These are phyloP conservation scores for Perizoma affinitatum DNA, from an alignment of 2,888 invertebrate species.

Conservation along the genomic window DNA sequence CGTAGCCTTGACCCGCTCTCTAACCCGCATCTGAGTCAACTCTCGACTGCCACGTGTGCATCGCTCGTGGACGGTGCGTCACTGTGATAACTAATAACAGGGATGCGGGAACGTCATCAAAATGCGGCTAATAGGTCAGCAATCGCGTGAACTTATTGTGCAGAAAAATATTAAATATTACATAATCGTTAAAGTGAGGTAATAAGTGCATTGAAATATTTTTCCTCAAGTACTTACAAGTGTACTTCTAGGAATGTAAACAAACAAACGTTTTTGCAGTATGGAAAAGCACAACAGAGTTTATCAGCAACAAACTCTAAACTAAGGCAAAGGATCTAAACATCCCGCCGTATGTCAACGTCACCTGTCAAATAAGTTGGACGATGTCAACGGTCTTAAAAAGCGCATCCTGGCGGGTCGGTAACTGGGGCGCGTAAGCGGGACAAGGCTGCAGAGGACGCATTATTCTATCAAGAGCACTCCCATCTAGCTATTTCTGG, in stretches of 20 bases:
- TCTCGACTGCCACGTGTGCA: slow-evolving; percentile 18
- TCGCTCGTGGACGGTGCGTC: slow-evolving; percentile 25
- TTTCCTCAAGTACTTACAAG: neutral
- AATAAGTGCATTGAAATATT: neutral
- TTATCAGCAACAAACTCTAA: neutral
- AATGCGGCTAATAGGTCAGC: slow-evolving; percentile 17
- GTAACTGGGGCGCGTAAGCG: slow-evolving; percentile 70
- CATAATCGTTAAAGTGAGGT: neutral
- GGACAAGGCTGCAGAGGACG: slow-evolving; percentile 75
- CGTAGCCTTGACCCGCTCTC: slow-evolving; percentile 62
- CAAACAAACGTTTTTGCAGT: no score
- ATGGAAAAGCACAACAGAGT: neutral
- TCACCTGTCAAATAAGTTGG: slow-evolving; percentile 25
- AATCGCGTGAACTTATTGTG: slow-evolving; percentile 10
- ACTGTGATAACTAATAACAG: slow-evolving; percentile 18
- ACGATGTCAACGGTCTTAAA: slow-evolving; percentile 46
- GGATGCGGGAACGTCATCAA: slow-evolving; percentile 19
- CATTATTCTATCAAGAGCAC: slow-evolving; percentile 78
- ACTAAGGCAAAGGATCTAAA: slow-evolving; percentile 17
- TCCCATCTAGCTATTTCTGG: slow-evolving; percentile 60
- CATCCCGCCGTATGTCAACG: slow-evolving; percentile 24
- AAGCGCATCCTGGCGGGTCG: slow-evolving; percentile 68
- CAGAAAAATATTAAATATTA: slow-evolving; percentile 5
- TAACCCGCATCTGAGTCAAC: slow-evolving; percentile 30
- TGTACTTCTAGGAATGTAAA: no score